These are phyloP conservation scores for Sphenodon punctatus DNA, from an alignment of 2,797 vertebrate genomes.

Conservation along the genomic window DNA sequence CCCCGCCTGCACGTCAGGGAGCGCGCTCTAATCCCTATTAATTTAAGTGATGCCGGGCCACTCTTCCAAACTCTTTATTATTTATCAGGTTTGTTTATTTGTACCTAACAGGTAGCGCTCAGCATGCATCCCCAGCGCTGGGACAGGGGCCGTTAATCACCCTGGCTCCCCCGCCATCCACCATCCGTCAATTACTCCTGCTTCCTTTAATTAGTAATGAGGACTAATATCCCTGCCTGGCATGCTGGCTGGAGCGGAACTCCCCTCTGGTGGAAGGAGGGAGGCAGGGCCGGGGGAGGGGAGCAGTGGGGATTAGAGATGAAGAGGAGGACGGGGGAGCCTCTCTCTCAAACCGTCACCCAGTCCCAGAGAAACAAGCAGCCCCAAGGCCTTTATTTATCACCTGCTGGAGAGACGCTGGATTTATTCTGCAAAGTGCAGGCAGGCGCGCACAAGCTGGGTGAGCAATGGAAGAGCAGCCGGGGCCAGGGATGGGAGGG, in stretches of 20 bases:
- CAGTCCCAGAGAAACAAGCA: slow-evolving; percentile 39
- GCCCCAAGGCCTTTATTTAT: slow-evolving; percentile 66
- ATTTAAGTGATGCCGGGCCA: slow-evolving; percentile 90
- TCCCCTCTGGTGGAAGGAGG: slow-evolving; percentile 54
- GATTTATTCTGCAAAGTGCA: slow-evolving; percentile 48
- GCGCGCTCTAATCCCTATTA: slow-evolving; percentile 93
- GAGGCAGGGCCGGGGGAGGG: background rate
- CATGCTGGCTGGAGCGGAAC: slow-evolving; percentile 72
- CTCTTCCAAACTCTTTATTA: slow-evolving; percentile 90
- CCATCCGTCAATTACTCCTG: slow-evolving; percentile 82
- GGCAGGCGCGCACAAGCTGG: background rate
- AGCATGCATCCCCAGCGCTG: slow-evolving; percentile 75
- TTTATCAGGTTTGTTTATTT: slow-evolving; percentile 97
- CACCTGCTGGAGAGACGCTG: slow-evolving; percentile 66
- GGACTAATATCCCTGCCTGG: slow-evolving; percentile 92
- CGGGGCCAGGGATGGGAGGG: too few species aligned
- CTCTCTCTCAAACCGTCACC: background rate
- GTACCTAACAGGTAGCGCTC: slow-evolving; percentile 95
- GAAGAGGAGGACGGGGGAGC: slow-evolving; percentile 39
- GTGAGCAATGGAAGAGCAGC: background rate
- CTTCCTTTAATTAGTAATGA: slow-evolving; percentile 96
- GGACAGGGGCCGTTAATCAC: slow-evolving; percentile 91
- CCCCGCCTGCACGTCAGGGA: slow-evolving; percentile 76
- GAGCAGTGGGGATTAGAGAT: slow-evolving; percentile 46
- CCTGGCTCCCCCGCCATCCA: slow-evolving; percentile 64